phyloP scores from a whole-genome alignment of 2,797 vertebrate genomes.

The Channa striata region DNA sequence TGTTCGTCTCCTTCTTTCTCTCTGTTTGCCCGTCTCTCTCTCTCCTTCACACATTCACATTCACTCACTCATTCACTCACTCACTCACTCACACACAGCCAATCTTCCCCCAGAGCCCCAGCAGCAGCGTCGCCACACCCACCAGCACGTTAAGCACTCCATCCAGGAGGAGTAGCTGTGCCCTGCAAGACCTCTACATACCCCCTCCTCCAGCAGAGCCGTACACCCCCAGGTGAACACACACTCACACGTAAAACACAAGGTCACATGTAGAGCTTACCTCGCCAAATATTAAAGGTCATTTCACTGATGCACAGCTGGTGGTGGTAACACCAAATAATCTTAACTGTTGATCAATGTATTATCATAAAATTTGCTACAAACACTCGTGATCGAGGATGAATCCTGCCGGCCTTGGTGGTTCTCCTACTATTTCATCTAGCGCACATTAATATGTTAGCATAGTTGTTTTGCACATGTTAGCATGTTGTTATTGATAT shows the following conservation, averaged over 20 bases:
- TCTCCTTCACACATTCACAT: conserved; percentile 34
- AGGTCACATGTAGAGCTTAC: neutral
- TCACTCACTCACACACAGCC: conserved; percentile 83
- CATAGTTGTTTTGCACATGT: no score
- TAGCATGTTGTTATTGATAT: no score
- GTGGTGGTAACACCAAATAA: neutral
- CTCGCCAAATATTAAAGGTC: conserved; percentile 1
- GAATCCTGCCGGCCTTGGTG: no score
- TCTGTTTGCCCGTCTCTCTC: conserved; percentile 24
- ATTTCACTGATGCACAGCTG: neutral
- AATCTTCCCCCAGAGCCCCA: conserved; percentile 96
- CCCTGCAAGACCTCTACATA: conserved; percentile 97
- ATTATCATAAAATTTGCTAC: no score
- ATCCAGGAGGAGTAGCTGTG: conserved; percentile 96
- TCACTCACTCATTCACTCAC: conserved; percentile 53
- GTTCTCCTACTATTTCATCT: no score
- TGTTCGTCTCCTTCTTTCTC: conserved; percentile 44
- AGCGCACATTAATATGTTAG: no score
- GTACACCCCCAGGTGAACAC: conserved; percentile 92
- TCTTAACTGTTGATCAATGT: no score
- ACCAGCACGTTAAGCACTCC: conserved; percentile 97
- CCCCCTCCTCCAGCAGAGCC: conserved; percentile 97
- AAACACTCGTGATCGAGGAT: neutral
- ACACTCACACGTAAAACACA: conserved; percentile 22
- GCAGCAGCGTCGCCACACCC: conserved; percentile 96